phyloP scores from a whole-genome alignment of 2,888 invertebrate species.

The Choristoneura rosaceana region DNA sequence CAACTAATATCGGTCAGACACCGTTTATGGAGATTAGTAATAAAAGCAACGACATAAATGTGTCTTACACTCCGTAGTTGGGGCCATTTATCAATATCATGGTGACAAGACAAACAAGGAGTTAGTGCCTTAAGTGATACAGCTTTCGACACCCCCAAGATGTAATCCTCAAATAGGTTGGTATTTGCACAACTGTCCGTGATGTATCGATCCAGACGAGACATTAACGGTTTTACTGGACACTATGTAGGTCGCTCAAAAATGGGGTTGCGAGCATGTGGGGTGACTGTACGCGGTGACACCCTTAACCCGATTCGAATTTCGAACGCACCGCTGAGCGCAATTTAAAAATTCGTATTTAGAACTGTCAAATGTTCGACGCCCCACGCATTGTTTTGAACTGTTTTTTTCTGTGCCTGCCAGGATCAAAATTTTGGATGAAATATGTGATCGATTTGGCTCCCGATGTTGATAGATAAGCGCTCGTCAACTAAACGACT shows the following conservation, averaged over 20 bases:
- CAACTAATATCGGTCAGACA: slow-evolving; percentile 24
- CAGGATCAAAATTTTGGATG: slow-evolving; percentile 49
- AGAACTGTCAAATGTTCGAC: slow-evolving; percentile 59
- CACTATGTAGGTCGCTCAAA: slow-evolving; percentile 78
- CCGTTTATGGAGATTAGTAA: slow-evolving; percentile 44
- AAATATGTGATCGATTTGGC: slow-evolving; percentile 63
- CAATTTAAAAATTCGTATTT: slow-evolving; percentile 50
- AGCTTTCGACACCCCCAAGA: slow-evolving; percentile 70
- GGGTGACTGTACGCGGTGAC: slow-evolving; percentile 69
- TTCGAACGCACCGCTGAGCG: slow-evolving; percentile 57
- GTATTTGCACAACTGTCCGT: slow-evolving; percentile 83
- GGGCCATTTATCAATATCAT: slow-evolving; percentile 66
- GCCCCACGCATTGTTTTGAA: slow-evolving; percentile 75
- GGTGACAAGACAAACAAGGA: slow-evolving; percentile 64
- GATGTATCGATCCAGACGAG: slow-evolving; percentile 51
- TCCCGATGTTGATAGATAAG: slow-evolving; percentile 70
- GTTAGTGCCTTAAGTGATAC: slow-evolving; percentile 49
- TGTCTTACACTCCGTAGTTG: slow-evolving; percentile 50
- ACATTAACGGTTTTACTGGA: slow-evolving; percentile 81
- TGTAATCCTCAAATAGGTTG: slow-evolving; percentile 67
- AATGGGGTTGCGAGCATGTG: slow-evolving; percentile 77
- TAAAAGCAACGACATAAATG: slow-evolving; percentile 47
- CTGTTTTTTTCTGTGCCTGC: slow-evolving; percentile 60
- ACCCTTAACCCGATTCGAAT: slow-evolving; percentile 76
- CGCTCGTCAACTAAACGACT: slow-evolving; percentile 66